Evolutionary conservation across 2,888 invertebrate genomes (phyloP).

Genomic region (Dolichomitus sp.): DNA sequence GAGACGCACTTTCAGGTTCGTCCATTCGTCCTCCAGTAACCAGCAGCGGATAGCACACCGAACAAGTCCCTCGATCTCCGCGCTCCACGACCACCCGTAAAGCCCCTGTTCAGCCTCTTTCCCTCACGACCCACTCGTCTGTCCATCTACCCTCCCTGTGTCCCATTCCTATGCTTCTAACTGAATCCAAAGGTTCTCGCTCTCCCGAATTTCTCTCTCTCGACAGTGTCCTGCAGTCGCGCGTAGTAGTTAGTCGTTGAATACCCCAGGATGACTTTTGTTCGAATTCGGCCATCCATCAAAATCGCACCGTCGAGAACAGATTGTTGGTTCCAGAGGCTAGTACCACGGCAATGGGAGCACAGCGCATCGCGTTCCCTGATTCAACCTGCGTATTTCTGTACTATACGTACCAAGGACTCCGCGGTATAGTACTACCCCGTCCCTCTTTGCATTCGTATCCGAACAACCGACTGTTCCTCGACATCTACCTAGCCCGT

Average conservation of each 20-base stretch:
- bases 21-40: slow-evolving; percentile 73
- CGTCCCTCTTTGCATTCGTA: slow-evolving; percentile 51
- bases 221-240: slow-evolving; percentile 43
- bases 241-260: slow-evolving; percentile 67
- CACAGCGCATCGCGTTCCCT: slow-evolving; percentile 47
- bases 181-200: slow-evolving; percentile 28
- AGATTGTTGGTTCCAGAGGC: slow-evolving; percentile 62
- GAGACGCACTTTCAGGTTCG: slow-evolving; percentile 72
- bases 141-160: slow-evolving; percentile 39
- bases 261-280: slow-evolving; percentile 76
- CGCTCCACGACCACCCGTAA: slow-evolving; percentile 33
- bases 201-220: slow-evolving; percentile 13
- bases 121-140: slow-evolving; percentile 58
- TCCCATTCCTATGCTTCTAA: slow-evolving; percentile 41
- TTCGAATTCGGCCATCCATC: slow-evolving; percentile 74
- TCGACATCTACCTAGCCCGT: slow-evolving; percentile 16
- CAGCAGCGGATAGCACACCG: slow-evolving; percentile 31
- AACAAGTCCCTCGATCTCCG: slow-evolving; percentile 49
- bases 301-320: slow-evolving; percentile 72
- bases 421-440: slow-evolving; percentile 21
- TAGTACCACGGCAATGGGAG: slow-evolving; percentile 30
- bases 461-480: slow-evolving; percentile 42
- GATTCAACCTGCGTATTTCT: slow-evolving; percentile 54
- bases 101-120: slow-evolving; percentile 56
- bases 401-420: slow-evolving; percentile 45